Evolutionary conservation across 2,888 invertebrate species (phyloP), one percentile per base, ranked within the genome.

Genomic region (Strigamia maritima): DNA sequence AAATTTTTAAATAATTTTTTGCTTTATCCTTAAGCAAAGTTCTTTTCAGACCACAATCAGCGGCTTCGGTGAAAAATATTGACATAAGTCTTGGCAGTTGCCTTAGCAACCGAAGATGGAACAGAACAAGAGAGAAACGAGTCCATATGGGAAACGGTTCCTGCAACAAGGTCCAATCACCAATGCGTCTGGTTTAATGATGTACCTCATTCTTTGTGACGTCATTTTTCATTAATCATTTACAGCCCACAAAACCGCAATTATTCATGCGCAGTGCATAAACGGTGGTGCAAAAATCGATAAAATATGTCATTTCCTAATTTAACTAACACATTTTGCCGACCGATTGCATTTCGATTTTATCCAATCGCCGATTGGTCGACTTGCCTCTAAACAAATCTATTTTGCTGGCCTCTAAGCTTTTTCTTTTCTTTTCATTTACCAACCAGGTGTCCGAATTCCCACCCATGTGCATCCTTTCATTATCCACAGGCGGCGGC

Each of bases 381-480:
- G 54, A 54, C 54, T 54, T 54, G 54, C n/a, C 54, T 54, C 54
- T 54, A 24, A 70, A 70, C 70, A 70, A 70, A 70, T 70, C 70
- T 70, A 70, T 70, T 70, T 35, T 70, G 7, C 70, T 70, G 70
- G 70, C 70, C 70, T 70, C 70, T 70, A 70, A 70, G 70, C 70
- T 70, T 70, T n/a, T 70, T 70, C 28, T 22, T 54, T 54, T 54
- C 70, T 70, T 28, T 70, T 28, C 70, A 14, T 70, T 70, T 70
- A 70, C 70, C 70, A 70, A 16, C 70, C 70, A 70, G 70, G 70
- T 70, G 70, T 70, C 70, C 28, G 70, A 70, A 70, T 70, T 70
- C 70, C 70, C 70, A 70, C 70, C 70, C 70, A 70, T n/a, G 70
- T 70, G 70, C 70, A 70, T 70, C 70, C 70, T 70, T 70, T 70